phyloP scores from a whole-genome alignment of 1,140 invertebrate species.

The Trichonephila clavipes region DNA sequence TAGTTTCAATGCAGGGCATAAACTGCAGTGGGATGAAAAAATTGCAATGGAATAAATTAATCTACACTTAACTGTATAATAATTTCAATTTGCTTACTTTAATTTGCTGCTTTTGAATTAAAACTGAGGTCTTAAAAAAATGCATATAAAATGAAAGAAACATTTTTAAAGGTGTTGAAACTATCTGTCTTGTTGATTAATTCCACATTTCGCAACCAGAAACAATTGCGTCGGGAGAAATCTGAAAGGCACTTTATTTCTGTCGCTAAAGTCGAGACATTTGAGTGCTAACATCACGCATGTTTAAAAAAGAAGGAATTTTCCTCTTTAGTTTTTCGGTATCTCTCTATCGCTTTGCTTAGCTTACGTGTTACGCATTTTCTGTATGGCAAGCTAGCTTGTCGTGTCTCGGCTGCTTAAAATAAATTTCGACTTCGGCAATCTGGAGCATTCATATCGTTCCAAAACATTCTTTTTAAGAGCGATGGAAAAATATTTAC shows the following conservation, averaged over 20 bases:
- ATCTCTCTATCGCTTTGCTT: background rate
- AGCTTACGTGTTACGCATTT: constrained; percentile 10
- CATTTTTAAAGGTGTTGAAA: background rate
- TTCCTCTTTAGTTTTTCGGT: background rate
- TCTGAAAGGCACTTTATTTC: background rate
- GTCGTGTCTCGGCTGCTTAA: background rate
- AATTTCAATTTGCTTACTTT: too few species aligned
- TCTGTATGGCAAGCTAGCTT: background rate
- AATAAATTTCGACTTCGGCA: constrained; percentile 13
- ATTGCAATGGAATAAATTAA: too few species aligned
- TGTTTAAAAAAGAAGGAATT: background rate
- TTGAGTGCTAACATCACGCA: background rate
- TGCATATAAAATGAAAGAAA: background rate
- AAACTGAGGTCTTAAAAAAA: background rate
- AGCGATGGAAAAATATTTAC: constrained; percentile 17
- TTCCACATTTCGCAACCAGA: background rate
- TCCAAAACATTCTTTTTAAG: constrained; percentile 15
- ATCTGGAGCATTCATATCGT: background rate
- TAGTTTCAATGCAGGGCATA: too few species aligned
- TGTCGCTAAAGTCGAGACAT: background rate
- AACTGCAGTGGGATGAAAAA: too few species aligned
- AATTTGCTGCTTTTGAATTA: too few species aligned
- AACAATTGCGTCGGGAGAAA: background rate
- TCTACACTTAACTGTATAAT: too few species aligned
- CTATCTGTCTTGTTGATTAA: background rate